Conservation (phyloP, 2,888 invertebrate species). For the Scaptomyza parva region DNA sequence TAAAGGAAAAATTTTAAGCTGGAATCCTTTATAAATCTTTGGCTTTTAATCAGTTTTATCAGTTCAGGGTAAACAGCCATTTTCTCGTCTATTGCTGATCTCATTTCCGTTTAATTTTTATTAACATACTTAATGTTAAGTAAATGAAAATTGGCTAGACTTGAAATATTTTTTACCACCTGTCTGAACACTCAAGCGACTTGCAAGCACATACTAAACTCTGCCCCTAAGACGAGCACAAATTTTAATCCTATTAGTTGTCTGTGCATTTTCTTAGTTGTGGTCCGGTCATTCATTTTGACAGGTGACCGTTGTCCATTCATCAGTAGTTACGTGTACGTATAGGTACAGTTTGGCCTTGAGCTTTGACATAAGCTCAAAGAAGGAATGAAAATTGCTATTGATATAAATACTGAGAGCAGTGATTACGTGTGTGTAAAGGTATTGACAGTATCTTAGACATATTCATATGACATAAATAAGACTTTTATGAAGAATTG, state of each 20-base stretch:
- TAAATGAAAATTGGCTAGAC: too few species aligned
- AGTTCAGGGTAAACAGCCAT: too few species aligned
- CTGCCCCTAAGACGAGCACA: constrained; percentile 5
- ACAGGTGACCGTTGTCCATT: background rate
- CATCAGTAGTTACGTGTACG: constrained; percentile 3
- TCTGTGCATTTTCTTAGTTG: constrained; percentile 46
- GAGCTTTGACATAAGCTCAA: constrained; percentile 36
- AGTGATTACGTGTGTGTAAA: background rate
- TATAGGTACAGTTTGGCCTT: constrained; percentile 28
- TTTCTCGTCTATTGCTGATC: too few species aligned
- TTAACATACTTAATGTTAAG: too few species aligned
- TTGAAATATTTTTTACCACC: too few species aligned
- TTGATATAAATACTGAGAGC: background rate
- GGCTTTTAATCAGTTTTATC: too few species aligned
- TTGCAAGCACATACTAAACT: background rate
- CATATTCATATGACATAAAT: background rate
- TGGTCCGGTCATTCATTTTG: constrained; percentile 8
- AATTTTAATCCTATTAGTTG: constrained; percentile 65
- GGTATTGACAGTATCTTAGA: background rate
- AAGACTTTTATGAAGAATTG: background rate
- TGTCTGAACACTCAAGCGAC: constrained; percentile 14
- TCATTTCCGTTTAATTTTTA: too few species aligned
- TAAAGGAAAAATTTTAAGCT: background rate
- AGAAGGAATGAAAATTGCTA: constrained; percentile 1
- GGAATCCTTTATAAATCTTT: background rate